Percentiles rank a stretch among this genome's conserved stretches.
phyloP scores from a whole-genome alignment of 1,140 invertebrate genomes.

The Trichonephila clavata region DNA sequence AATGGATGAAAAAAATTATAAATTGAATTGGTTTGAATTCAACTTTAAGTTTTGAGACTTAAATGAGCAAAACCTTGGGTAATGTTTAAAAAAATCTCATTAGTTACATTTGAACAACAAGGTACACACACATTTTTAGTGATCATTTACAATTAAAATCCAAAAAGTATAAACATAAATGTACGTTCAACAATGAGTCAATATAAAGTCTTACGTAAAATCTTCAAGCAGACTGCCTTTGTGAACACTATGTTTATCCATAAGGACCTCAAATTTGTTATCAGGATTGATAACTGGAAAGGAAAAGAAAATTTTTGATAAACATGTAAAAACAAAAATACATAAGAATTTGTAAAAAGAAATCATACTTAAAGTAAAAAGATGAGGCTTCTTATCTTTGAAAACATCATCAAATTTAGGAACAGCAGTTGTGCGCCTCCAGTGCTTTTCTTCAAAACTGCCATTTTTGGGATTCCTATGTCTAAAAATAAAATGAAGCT shows the following conservation, averaged over 20 bases:
- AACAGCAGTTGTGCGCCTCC: constrained; percentile 78
- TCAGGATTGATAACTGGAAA: constrained; percentile 89
- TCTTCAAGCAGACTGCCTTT: constrained; percentile 93
- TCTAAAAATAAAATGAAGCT: constrained; percentile 98
- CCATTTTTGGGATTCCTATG: constrained; percentile 97
- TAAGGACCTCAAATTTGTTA: constrained; percentile 86
- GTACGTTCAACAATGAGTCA: too few relatives aligned
- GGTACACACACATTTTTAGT: too few relatives aligned
- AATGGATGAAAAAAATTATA: too few relatives aligned
- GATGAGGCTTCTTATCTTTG: constrained; percentile 96
- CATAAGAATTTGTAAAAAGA: neutral
- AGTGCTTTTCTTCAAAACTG: constrained; percentile 92
- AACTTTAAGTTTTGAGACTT: too few relatives aligned
- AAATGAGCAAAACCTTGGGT: too few relatives aligned
- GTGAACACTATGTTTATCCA: constrained; percentile 89
- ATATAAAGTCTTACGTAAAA: constrained; percentile 83
- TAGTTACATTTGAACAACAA: too few relatives aligned
- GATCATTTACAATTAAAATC: too few relatives aligned
- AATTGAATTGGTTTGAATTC: too few relatives aligned
- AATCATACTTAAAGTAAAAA: constrained; percentile 89
- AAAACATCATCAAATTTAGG: constrained; percentile 93
- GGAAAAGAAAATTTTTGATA: constrained; percentile 2
- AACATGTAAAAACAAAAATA: neutral
- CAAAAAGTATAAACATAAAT: too few relatives aligned
- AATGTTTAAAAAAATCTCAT: too few relatives aligned